Evolutionary conservation across 2,888 invertebrate species (phyloP), one percentile per base, ranked within the genome.

Genomic region (Panopea generosa): DNA sequence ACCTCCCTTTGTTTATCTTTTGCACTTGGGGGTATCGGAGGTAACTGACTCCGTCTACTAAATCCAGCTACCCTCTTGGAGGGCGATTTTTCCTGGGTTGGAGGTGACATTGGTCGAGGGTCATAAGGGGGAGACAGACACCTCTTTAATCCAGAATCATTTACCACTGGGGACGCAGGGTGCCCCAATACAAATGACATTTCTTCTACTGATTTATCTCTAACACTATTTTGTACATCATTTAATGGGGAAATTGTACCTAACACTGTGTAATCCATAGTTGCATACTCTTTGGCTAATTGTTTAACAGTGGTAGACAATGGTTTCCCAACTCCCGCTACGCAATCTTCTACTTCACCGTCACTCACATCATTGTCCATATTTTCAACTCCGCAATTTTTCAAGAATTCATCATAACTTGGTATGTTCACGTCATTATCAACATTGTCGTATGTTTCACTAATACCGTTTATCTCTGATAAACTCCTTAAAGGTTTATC

Each of bases 111-210:
- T 22, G 75, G 68, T 24, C 67, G 60, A 16, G 65, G 66, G 22
- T 75, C 70, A 70, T 63, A 63, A 11, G 76, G 72, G 0, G 77
- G 84, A 9, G 82, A 82, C 45, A 78, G 67, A 29, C 82, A 71
- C 18, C 72, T 57, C 52, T 80, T 75, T 53, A 77, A 29, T 43
- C 63, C 65, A 16, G 50, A 38, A 22, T 65, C 65, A 9, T 40
- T 33, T 11, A 45, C 56, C 29, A 56, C 60, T 6, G 86, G 83
- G 18, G 85, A 84, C 22, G 78, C 76, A 7, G 88, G 89, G 24
- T 87, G 80, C 2, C 87, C 88, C 65, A 88, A 83, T 26, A 89
- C 89, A 77, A 89, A 87, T 6, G 89, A 87, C 73, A 88, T 76
- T 61, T 86, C 86, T 50, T 83, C 83, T 20, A 77, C 83, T 26